A percentile compares a stretch with the other conserved stretches of the same genome.
Conservation (phyloP, 1,140 invertebrate genomes). For the Anastrepha ludens region DNA sequence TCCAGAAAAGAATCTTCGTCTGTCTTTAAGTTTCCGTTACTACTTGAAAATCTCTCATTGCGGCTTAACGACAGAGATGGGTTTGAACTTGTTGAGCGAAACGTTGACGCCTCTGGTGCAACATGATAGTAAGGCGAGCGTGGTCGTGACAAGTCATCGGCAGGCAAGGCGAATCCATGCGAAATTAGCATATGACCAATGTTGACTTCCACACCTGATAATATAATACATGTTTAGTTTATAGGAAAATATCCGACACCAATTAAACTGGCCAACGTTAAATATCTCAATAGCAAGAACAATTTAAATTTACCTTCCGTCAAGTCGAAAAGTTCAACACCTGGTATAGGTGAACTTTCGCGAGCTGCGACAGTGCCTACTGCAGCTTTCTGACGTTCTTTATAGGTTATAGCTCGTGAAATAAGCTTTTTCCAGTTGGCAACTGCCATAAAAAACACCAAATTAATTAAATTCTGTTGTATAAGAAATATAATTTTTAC, state of each 20-base stretch:
- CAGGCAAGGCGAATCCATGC: constrained; percentile 67
- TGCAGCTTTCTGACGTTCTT: constrained; percentile 74
- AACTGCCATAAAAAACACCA: constrained; percentile 63
- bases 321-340: constrained; percentile 79
- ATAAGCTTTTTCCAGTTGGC: constrained; percentile 81
- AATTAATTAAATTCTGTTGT: neutral
- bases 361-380: constrained; percentile 73
- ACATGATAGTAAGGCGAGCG: constrained; percentile 62
- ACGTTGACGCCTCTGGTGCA: neutral
- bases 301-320: constrained; percentile 61
- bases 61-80: neutral
- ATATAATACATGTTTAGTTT: neutral
- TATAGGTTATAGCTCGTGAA: constrained; percentile 81
- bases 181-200: constrained; percentile 68
- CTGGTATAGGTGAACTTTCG: constrained; percentile 79
- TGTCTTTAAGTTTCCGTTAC: constrained; percentile 3
- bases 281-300: neutral
- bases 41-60: neutral
- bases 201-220: constrained; percentile 64
- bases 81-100: constrained; percentile 2
- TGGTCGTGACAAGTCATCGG: constrained; percentile 65
- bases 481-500: neutral
- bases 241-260: too few species aligned
- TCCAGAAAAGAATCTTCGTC: constrained; percentile 65
- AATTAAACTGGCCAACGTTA: neutral